Conservation (phyloP, 1,140 invertebrate species). For the Trichomalopsis sarcophagae region DNA sequence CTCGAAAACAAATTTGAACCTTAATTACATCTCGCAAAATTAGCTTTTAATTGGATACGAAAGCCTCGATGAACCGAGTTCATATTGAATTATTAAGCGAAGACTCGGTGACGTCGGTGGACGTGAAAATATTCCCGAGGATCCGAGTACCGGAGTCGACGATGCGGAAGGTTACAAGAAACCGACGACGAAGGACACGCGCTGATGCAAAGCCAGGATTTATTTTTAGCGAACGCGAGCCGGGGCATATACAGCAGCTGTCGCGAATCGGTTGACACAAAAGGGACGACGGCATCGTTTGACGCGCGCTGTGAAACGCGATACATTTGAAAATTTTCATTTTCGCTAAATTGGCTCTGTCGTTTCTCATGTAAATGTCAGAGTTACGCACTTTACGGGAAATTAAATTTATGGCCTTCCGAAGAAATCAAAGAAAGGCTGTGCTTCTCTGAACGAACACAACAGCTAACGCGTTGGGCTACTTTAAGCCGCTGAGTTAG, state of each 20-base stretch:
- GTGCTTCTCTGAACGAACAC: not conserved
- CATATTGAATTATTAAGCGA: not conserved
- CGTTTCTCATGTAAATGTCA: not conserved
- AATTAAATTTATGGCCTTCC: not conserved
- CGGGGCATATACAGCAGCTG: not conserved
- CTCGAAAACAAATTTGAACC: not conserved
- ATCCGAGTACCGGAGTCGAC: not conserved
- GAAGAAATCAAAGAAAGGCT: not conserved
- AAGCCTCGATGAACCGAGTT: not conserved
- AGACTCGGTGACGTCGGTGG: not conserved
- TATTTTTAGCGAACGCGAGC: constrained; percentile 7
- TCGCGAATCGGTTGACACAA: not conserved
- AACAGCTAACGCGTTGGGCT: not conserved
- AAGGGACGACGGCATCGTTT: not conserved
- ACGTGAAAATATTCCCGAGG: constrained; percentile 26
- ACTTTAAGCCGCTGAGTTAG: not conserved
- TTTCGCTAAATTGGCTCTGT: not conserved
- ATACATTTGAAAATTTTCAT: not conserved
- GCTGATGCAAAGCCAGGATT: not conserved
- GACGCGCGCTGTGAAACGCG: not conserved
- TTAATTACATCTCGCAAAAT: not conserved
- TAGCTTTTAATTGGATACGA: not conserved
- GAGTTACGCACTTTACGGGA: not conserved
- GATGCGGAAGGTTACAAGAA: constrained; percentile 27
- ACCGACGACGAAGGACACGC: not conserved